Evolutionary conservation across 1,140 invertebrate species (phyloP).

Genomic region (Acyrthosiphon pisum): DNA sequence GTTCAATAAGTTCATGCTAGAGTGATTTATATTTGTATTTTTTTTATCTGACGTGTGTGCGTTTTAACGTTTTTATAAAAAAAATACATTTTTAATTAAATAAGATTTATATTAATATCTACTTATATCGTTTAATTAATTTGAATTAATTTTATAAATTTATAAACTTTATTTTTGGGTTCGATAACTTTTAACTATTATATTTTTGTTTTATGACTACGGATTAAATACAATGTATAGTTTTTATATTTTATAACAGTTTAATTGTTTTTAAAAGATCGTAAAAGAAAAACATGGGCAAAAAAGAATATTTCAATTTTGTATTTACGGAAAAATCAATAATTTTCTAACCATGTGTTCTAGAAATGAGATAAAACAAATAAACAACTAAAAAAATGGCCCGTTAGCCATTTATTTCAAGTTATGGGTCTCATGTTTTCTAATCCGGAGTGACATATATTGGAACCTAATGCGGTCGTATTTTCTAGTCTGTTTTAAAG

Average conservation of each 20-base stretch:
- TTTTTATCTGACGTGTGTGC: not conserved
- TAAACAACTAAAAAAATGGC: not conserved
- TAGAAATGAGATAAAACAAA: not conserved
- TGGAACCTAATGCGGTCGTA: not conserved
- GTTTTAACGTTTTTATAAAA: not conserved
- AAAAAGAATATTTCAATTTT: not conserved
- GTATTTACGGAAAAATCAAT: not conserved
- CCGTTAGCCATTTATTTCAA: not conserved
- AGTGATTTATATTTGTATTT: not conserved
- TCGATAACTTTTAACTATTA: not conserved
- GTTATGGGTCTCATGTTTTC: not conserved
- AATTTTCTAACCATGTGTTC: not conserved
- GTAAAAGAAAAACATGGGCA: not conserved
- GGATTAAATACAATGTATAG: not conserved
- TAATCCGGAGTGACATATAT: not conserved
- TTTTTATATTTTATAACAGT: not conserved
- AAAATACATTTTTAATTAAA: not conserved
- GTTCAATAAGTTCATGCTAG: not conserved
- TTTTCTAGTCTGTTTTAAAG: not conserved
- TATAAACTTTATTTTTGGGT: not conserved
- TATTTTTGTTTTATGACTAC: not conserved
- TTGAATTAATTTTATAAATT: not conserved
- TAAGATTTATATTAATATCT: not conserved
- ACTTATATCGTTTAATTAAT: not conserved
- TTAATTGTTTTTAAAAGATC: no score